A percentile compares a stretch with the other conserved stretches of the same genome.
phyloP scores from a whole-genome alignment of 1,140 invertebrate genomes.

The Drosophila simulans region DNA sequence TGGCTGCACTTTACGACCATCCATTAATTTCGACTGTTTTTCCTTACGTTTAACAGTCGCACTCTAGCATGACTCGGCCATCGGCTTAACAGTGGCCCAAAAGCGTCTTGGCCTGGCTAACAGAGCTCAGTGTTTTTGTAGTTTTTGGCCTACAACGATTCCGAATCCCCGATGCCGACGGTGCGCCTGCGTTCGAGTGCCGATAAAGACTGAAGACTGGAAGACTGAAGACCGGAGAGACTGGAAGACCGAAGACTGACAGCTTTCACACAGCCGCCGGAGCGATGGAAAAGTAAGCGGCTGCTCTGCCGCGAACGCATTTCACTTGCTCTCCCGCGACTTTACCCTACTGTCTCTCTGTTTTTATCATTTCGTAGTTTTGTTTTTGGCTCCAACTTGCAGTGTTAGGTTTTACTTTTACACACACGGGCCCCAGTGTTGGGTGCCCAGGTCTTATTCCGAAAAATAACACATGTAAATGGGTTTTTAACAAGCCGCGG shows the following conservation, averaged over 20 bases:
- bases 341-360: slow-evolving; percentile 10
- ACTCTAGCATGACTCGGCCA: slow-evolving; percentile 43
- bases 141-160: background rate
- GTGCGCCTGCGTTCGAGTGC: slow-evolving; percentile 70
- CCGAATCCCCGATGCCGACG: slow-evolving; percentile 16
- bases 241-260: slow-evolving; percentile 48
- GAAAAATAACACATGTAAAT: slow-evolving; percentile 70
- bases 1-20: slow-evolving; percentile 58
- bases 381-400: slow-evolving; percentile 34
- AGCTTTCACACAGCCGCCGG: slow-evolving; percentile 66
- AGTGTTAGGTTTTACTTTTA: slow-evolving; percentile 72
- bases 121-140: slow-evolving; percentile 11
- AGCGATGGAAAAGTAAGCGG: slow-evolving; percentile 71
- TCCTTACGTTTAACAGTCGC: slow-evolving; percentile 42
- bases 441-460: slow-evolving; percentile 26
- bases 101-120: slow-evolving; percentile 44
- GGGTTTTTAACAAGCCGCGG: slow-evolving; percentile 74
- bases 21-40: slow-evolving; percentile 54
- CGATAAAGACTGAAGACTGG: slow-evolving; percentile 63
- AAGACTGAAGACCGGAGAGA: background rate
- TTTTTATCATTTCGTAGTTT: slow-evolving; percentile 28
- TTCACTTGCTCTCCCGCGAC: slow-evolving; percentile 66
- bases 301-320: slow-evolving; percentile 57
- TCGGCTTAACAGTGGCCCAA: slow-evolving; percentile 31
- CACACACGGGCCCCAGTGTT: slow-evolving; percentile 53